Base-by-base conservation (phyloP, 2,113 vertebrate genomes). In the Callionymus lyra region DNA sequence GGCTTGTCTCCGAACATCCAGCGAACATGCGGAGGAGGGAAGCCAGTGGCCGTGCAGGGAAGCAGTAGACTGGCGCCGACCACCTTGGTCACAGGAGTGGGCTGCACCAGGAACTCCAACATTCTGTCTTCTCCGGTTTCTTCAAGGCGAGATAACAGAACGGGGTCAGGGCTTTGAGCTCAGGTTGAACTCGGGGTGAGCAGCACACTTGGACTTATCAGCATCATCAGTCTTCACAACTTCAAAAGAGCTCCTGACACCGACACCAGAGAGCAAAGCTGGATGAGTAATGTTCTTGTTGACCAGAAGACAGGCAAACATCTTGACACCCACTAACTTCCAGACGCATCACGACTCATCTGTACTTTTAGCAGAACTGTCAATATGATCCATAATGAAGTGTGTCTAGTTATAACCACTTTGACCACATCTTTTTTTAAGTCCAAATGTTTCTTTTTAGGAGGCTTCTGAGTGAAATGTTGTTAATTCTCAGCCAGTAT, bases 1-100 rank as follows among this genome's bases (percentile, higher is more conserved):
- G 86, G 72, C 21, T 81, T 76, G 11, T 91, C 89, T 51, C 83
- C 82, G 1, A 89, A 76, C 56, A 77, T 86, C 95, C 94, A 98
- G 1, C 70, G 70, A 34, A 93, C 6, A 1, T 39, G 38, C 0
- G 93, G 88, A 0, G 51, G 6, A 2, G 93, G 95, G 68, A 70
- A 81, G 2, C 88, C 90, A 0, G 59, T 31, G 0, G 82, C 83
- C 6, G 90, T 82, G 9, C 94, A 97, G 0, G 93, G 87, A 31
- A 98, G 72, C 41, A 96, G 40, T 0, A 77, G 83, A 0, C 46
- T 84, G 56, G 88, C 82, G 4, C 92, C 92, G 10, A 63, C 27
- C 6, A 82, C 74, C 70, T 75, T 89, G 2, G 62, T 84, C 2
- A 88, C 68, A 0, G 89, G 39, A 4, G 42, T 65, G 0, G 95